These are phyloP conservation scores for Tympanuchus pallidicinctus DNA, from an alignment of 2,113 vertebrate species.

Conservation along the genomic window DNA sequence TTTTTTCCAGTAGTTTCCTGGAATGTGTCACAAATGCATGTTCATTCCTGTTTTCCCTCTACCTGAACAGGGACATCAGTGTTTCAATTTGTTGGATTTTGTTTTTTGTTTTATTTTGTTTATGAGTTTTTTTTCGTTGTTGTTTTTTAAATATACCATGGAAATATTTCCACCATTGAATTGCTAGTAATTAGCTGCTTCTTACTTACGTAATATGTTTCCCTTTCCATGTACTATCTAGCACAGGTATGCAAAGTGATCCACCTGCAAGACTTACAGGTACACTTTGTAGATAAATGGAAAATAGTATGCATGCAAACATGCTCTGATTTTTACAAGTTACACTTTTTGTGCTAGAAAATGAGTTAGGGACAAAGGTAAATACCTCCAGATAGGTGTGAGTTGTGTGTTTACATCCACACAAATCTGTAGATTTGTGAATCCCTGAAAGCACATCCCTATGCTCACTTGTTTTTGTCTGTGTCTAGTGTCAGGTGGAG, in stretches of 20 bases:
- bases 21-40: not conserved
- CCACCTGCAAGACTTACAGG: not conserved
- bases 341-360: not conserved
- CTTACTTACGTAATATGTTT: not conserved
- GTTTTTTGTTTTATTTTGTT: not conserved
- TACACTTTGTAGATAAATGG: not conserved
- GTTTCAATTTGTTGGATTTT: not conserved
- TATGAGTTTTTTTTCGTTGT: too few relatives aligned
- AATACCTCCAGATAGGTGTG: not conserved
- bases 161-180: not conserved
- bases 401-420: too few relatives aligned
- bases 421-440: not conserved
- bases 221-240: not conserved
- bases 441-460: not conserved
- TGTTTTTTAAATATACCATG: not conserved
- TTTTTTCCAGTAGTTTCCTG: not conserved
- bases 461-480: not conserved
- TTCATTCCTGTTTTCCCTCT: not conserved
- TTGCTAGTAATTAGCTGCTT: not conserved
- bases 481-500: constrained; percentile 88
- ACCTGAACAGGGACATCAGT: not conserved
- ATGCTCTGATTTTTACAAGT: not conserved
- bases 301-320: not conserved
- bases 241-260: not conserved
- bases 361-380: not conserved